Base-by-base conservation (phyloP, 2,888 invertebrate species). In the Acanthoscelides obtectus region DNA sequence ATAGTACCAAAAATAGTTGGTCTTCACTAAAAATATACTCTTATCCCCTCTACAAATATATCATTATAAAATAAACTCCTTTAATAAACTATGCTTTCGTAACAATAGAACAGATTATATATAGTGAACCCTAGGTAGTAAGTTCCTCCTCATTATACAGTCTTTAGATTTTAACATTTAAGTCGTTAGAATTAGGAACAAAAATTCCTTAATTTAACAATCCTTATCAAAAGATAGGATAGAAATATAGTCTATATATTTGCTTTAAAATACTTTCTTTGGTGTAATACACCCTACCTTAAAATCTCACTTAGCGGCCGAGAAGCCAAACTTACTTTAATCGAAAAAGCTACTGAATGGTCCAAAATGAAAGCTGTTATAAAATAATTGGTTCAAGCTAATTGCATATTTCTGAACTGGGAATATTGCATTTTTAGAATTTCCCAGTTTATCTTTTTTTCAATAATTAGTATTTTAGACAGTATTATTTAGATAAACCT, bases 71-170 rank as follows among this genome's bases (percentile, higher is more conserved):
- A 45, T 45, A 45, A 45, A 45, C 45, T 45, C 17, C 73, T 76
- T 75, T 76, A 66, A 72, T 74, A 72, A 73, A 66, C 66, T 75
- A 71, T 72, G 71, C 64, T 67, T 72, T 72, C 74, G 77, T 73
- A 78, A 77, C 77, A 79, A 79, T 76, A 78, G 75, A 77, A 71
- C 73, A 72, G 63, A 72, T 70, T 68, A 63, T 45, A 72, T 71
- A 70, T 71, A 66, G 69, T 75, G 75, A 78, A 77, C 75, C 75
- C 74, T 73, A 68, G 69, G 71, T 67, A 68, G 71, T 67, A 68
- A 68, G 66, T 45, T 73, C 74, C 74, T 74, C 74, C 74, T 71
- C 68, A 70, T 68, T 3, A 45, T 6, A 45, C 69, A 71, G 66
- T 71, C 71, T 72, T 70, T 27, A 6, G 45, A 45, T 45, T 45